Percentiles rank a stretch among this genome's conserved stretches.
phyloP scores from a whole-genome alignment of 2,888 invertebrate genomes.

The Physocephala rufipes region DNA sequence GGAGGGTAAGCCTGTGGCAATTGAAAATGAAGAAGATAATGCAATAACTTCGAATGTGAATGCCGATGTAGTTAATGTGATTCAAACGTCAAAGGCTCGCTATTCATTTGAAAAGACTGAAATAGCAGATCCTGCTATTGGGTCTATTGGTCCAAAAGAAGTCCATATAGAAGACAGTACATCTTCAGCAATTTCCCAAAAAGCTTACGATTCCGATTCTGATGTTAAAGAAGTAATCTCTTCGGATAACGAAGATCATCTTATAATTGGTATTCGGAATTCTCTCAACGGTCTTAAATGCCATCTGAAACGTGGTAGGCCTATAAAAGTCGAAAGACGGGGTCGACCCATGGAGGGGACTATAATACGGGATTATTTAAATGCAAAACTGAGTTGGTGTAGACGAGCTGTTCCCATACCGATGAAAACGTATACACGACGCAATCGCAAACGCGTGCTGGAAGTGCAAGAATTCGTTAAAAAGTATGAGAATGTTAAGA shows the following conservation, averaged over 20 bases:
- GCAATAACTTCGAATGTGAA: constrained; percentile 41
- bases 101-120: constrained; percentile 61
- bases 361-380: constrained; percentile 42
- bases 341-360: constrained; percentile 26
- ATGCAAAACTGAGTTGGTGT: constrained; percentile 43
- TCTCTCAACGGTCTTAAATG: not conserved
- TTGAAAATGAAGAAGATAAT: constrained; percentile 54
- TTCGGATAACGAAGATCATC: not conserved
- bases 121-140: not conserved
- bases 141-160: not conserved
- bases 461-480: constrained; percentile 43
- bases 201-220: not conserved
- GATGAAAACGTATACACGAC: constrained; percentile 48
- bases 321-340: constrained; percentile 22
- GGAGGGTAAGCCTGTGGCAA: constrained; percentile 57
- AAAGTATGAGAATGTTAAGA: constrained; percentile 49
- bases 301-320: constrained; percentile 9
- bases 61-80: constrained; percentile 34
- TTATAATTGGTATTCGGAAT: no score
- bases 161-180: not conserved
- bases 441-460: constrained; percentile 52
- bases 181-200: not conserved
- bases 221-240: not conserved
- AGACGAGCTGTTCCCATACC: constrained; percentile 57
- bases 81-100: constrained; percentile 47